Evolutionary conservation across 2,888 invertebrate species (phyloP).

Genomic region (Biston betularia): DNA sequence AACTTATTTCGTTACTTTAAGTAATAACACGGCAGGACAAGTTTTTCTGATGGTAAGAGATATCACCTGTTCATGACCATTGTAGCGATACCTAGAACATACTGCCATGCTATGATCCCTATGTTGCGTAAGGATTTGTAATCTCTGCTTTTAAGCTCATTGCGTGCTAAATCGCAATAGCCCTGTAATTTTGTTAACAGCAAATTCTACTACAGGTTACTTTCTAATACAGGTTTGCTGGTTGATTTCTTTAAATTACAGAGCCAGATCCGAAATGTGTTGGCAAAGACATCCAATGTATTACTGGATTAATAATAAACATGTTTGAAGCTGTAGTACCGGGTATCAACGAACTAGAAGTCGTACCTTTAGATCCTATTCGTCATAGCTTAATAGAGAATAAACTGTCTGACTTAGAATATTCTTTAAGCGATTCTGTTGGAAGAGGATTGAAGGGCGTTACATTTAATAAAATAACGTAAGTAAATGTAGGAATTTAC

Average conservation of each 20-base stretch:
- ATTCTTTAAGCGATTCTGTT: conserved; percentile 1
- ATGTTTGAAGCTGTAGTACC: background rate
- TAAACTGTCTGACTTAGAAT: background rate
- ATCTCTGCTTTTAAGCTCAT: too few relatives aligned
- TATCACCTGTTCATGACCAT: too few relatives aligned
- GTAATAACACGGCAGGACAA: too few relatives aligned
- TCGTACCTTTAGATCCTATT: conserved; percentile 3
- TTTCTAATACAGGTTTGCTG: too few relatives aligned
- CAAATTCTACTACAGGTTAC: too few relatives aligned
- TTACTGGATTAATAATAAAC: background rate
- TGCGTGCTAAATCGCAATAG: too few relatives aligned
- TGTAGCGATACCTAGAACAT: too few relatives aligned
- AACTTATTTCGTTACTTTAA: too few relatives aligned
- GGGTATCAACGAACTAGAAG: background rate
- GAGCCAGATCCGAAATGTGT: conserved; percentile 6
- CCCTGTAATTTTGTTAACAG: too few relatives aligned
- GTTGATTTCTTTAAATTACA: background rate
- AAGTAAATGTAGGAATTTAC: conserved; percentile 7
- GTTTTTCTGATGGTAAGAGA: too few relatives aligned
- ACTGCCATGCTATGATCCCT: too few relatives aligned
- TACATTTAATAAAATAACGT: background rate
- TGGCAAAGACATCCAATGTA: background rate
- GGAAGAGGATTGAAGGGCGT: conserved; percentile 1
- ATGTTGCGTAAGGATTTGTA: too few relatives aligned
- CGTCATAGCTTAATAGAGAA: background rate